Percentiles rank a stretch among this genome's conserved stretches.
Evolutionary conservation across 2,797 vertebrate species (phyloP).

Genomic region (Alauda arvensis): DNA sequence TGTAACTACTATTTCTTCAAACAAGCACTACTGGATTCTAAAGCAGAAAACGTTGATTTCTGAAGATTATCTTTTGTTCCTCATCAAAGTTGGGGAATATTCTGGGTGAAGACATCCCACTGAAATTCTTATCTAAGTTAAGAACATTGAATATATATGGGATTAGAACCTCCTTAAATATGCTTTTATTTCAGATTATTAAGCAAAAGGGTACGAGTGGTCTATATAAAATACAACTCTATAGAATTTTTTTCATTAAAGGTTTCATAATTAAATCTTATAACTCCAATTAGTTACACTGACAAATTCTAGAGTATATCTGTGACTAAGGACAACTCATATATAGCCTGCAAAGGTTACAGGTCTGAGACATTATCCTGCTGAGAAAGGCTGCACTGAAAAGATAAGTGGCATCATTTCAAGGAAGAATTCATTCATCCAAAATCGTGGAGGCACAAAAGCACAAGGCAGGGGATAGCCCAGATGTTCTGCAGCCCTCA

Average conservation of each 20-base stretch:
- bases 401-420: background rate
- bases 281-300: background rate
- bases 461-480: background rate
- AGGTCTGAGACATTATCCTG: background rate
- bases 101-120: background rate
- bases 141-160: background rate
- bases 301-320: background rate
- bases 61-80: slow-evolving; percentile 25
- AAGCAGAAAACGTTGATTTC: slow-evolving; percentile 18
- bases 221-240: background rate
- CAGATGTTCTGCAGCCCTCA: background rate
- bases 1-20: slow-evolving; percentile 51
- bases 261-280: background rate
- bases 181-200: background rate
- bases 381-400: background rate
- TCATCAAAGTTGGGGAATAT: background rate
- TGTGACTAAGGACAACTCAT: background rate
- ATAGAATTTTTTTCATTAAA: background rate
- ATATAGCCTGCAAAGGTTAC: background rate
- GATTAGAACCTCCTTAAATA: background rate
- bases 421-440: background rate
- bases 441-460: background rate
- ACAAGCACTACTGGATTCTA: slow-evolving; percentile 36
- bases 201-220: background rate
- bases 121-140: background rate